Conservation (phyloP, 2,888 invertebrate genomes). For the Danaus chrysippus region DNA sequence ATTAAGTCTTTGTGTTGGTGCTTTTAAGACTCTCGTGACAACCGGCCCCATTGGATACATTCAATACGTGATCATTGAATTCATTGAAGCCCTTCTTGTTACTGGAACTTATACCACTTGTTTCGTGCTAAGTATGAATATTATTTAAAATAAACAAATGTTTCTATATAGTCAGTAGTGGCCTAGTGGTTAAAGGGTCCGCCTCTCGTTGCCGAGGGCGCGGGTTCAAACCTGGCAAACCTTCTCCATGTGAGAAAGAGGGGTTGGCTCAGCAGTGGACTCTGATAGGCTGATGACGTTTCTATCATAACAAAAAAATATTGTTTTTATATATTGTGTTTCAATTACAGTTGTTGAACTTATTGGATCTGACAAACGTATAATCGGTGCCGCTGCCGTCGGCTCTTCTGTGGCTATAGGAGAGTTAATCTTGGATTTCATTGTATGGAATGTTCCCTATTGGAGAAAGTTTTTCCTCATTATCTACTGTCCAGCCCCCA, state of each 20-base stretch:
- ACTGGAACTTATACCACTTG: slow-evolving; percentile 59
- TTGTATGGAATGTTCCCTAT: slow-evolving; percentile 81
- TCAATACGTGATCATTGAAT: slow-evolving; percentile 53
- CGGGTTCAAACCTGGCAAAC: too few species aligned
- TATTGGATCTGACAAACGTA: slow-evolving; percentile 75
- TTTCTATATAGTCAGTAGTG: too few species aligned
- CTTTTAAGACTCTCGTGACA: slow-evolving; percentile 41
- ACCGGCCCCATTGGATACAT: slow-evolving; percentile 48
- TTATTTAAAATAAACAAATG: neutral
- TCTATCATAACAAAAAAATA: neutral
- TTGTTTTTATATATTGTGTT: slow-evolving; percentile 2
- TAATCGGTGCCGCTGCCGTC: slow-evolving; percentile 82
- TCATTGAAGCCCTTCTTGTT: slow-evolving; percentile 53
- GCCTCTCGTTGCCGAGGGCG: too few species aligned
- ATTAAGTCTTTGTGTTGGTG: slow-evolving; percentile 75
- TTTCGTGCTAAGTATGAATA: slow-evolving; percentile 66
- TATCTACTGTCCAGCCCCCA: slow-evolving; percentile 80
- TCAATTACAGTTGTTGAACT: slow-evolving; percentile 37
- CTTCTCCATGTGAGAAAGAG: too few species aligned
- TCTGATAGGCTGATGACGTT: too few species aligned
- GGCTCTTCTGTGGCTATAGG: slow-evolving; percentile 82
- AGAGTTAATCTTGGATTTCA: slow-evolving; percentile 79
- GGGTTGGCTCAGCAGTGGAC: too few species aligned
- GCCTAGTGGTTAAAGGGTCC: too few species aligned
- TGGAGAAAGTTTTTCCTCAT: slow-evolving; percentile 81